Evolutionary conservation across 2,113 vertebrate species (phyloP).

Genomic region (Heterotis niloticus): DNA sequence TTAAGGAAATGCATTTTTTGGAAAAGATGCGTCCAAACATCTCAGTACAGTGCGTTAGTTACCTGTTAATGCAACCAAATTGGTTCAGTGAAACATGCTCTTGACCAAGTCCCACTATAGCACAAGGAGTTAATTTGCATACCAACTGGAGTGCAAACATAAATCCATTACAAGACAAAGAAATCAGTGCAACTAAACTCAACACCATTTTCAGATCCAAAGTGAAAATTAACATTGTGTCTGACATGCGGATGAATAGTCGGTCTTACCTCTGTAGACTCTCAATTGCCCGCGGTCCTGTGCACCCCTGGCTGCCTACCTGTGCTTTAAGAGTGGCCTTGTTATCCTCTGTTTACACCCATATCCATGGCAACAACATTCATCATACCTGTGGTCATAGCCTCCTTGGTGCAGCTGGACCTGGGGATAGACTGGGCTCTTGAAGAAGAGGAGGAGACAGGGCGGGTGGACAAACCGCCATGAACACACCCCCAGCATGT

Average conservation of each 20-base stretch:
- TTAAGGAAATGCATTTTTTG: too few relatives aligned
- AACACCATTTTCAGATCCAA: too few relatives aligned
- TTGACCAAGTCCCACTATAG: too few relatives aligned
- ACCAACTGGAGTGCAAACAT: too few relatives aligned
- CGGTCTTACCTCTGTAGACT: neutral
- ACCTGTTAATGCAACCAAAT: too few relatives aligned
- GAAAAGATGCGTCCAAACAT: too few relatives aligned
- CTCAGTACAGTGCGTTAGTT: too few relatives aligned
- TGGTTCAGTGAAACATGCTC: too few relatives aligned
- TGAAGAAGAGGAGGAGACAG: neutral
- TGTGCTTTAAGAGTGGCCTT: conserved; percentile 61
- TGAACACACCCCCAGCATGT: too few relatives aligned
- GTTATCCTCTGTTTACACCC: conserved; percentile 80
- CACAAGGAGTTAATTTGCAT: neutral
- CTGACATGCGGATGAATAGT: neutral
- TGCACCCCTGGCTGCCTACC: conserved; percentile 43
- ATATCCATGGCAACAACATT: conserved; percentile 68
- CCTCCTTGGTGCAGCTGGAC: conserved; percentile 19
- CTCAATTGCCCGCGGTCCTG: neutral
- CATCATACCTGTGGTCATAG: conserved; percentile 32
- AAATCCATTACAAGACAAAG: too few relatives aligned
- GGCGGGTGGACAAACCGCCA: neutral
- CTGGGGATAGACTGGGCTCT: neutral
- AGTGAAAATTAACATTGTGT: neutral
- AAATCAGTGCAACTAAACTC: too few relatives aligned